These are phyloP conservation scores for Lepus europaeus DNA, from an alignment of 2,113 vertebrate genomes.

Conservation along the genomic window DNA sequence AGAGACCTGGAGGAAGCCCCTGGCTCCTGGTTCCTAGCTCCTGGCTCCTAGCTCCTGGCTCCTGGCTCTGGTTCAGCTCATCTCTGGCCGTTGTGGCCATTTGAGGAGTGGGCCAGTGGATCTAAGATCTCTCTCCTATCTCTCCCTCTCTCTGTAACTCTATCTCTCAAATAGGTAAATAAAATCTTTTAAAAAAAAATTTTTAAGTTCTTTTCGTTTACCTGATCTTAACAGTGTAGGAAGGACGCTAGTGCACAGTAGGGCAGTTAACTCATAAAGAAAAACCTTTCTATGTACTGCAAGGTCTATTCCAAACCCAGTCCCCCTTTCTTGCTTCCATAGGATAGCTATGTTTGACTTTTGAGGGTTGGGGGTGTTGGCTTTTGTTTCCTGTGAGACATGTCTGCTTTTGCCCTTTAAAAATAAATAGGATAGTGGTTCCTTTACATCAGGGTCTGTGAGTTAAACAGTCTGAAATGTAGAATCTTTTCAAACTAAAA, in stretches of 20 bases:
- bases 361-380: neutral
- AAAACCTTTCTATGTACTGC: slow-evolving; percentile 62
- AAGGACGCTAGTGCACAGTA: slow-evolving; percentile 76
- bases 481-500: slow-evolving; percentile 76
- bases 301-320: slow-evolving; percentile 39
- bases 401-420: slow-evolving; percentile 66
- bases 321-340: neutral
- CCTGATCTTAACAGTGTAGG: slow-evolving; percentile 76
- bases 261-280: slow-evolving; percentile 74
- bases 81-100: too few relatives aligned
- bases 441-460: slow-evolving; percentile 72
- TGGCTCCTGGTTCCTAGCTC: too few relatives aligned
- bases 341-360: neutral
- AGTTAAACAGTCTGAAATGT: slow-evolving; percentile 74
- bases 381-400: slow-evolving; percentile 71
- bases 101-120: too few relatives aligned
- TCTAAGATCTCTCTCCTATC: too few relatives aligned
- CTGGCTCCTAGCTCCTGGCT: too few relatives aligned
- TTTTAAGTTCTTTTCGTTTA: slow-evolving; percentile 74
- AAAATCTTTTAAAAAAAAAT: too few relatives aligned
- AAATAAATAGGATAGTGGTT: slow-evolving; percentile 81
- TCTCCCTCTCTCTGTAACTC: too few relatives aligned
- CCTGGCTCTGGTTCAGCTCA: too few relatives aligned
- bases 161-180: too few relatives aligned
- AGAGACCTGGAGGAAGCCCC: too few relatives aligned